phyloP scores from a whole-genome alignment of 2,797 vertebrate species.

The Poeciliopsis infans region DNA sequence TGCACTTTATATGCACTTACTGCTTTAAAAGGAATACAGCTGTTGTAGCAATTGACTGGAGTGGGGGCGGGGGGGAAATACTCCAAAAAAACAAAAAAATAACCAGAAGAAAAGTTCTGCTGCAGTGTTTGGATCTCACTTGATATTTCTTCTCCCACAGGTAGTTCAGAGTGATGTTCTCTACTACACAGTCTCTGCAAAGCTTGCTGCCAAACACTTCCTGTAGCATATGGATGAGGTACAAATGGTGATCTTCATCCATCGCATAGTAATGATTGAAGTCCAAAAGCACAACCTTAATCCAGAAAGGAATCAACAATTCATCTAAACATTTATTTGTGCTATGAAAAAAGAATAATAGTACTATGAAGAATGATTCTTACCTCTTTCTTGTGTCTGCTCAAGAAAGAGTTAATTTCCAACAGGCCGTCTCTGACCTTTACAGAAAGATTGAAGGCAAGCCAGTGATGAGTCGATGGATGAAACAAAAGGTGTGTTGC shows the following conservation, averaged over 20 bases:
- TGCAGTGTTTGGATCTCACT: constrained; percentile 74
- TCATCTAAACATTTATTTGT: not conserved
- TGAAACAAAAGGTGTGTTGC: not conserved
- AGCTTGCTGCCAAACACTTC: constrained; percentile 91
- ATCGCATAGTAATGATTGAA: constrained; percentile 99
- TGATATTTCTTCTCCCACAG: constrained; percentile 92
- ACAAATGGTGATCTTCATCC: constrained; percentile 86
- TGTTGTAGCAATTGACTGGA: not conserved
- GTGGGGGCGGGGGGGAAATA: rapidly evolving
- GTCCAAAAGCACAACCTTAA: constrained; percentile 91
- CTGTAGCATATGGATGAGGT: constrained; percentile 86
- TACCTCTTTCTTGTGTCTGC: constrained; percentile 83
- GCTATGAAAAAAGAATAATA: not conserved
- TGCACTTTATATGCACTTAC: not conserved
- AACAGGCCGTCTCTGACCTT: constrained; percentile 88
- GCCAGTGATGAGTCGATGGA: not conserved
- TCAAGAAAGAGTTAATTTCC: constrained; percentile 90
- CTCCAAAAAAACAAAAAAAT: not conserved
- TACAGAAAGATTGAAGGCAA: not conserved
- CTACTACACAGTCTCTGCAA: constrained; percentile 84
- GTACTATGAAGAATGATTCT: not conserved
- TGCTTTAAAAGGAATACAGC: too few relatives aligned
- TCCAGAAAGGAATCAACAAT: constrained; percentile 3
- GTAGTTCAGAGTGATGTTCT: constrained; percentile 86
- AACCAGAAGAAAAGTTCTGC: not conserved